Percentiles rank a stretch among this genome's conserved stretches.
Evolutionary conservation across 1,140 invertebrate genomes (phyloP).

Genomic region (Ceratina australensis): DNA sequence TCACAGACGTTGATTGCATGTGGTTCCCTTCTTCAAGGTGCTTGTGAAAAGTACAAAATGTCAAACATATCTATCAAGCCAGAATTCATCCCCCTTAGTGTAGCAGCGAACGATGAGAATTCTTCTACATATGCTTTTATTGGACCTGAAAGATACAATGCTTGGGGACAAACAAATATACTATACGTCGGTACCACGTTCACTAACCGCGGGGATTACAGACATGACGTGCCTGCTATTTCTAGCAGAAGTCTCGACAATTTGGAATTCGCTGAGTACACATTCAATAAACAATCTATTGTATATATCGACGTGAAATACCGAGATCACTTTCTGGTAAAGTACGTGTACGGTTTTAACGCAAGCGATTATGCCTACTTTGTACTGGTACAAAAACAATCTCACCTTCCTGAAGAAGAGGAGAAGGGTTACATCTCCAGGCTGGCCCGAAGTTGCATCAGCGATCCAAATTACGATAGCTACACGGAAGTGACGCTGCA

Average conservation of each 20-base stretch:
- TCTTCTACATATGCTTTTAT: constrained; percentile 97
- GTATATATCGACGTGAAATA: constrained; percentile 96
- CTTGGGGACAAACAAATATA: constrained; percentile 88
- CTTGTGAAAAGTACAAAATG: constrained; percentile 92
- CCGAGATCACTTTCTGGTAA: constrained; percentile 95
- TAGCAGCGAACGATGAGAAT: constrained; percentile 94
- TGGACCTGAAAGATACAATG: constrained; percentile 91
- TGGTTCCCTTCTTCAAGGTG: constrained; percentile 92
- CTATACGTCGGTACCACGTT: constrained; percentile 97
- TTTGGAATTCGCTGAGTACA: constrained; percentile 89
- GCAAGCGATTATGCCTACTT: constrained; percentile 97
- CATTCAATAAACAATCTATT: constrained; percentile 92
- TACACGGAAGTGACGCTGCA: constrained; percentile 97
- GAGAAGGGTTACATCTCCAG: constrained; percentile 94
- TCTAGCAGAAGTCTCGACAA: constrained; percentile 90
- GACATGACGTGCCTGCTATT: constrained; percentile 96
- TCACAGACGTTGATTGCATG: constrained; percentile 91
- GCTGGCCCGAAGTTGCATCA: constrained; percentile 94
- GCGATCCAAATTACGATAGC: constrained; percentile 95
- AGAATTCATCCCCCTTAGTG: constrained; percentile 87
- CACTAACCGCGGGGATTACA: constrained; percentile 93
- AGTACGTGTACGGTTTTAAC: constrained; percentile 97
- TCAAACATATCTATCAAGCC: constrained; percentile 88
- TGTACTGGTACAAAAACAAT: constrained; percentile 95
- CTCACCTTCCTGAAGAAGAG: constrained; percentile 91